Percentiles rank a stretch among this genome's conserved stretches.
These are phyloP conservation scores for Chloroceryle amazona DNA, from an alignment of 2,797 vertebrate species.

Conservation along the genomic window DNA sequence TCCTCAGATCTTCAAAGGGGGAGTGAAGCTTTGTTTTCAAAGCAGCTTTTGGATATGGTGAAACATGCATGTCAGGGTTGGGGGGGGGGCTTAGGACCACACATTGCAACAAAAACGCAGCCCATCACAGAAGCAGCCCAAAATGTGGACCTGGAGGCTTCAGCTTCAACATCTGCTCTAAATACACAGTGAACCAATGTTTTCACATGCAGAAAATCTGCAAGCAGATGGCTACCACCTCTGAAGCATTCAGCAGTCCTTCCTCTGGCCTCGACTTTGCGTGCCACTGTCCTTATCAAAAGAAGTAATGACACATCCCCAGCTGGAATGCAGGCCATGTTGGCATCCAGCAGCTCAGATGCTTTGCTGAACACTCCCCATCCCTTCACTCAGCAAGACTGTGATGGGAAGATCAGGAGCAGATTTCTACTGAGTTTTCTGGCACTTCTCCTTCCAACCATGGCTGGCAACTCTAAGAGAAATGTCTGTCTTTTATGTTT, in stretches of 20 bases:
- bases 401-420: conserved; percentile 31
- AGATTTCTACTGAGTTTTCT: conserved; percentile 27
- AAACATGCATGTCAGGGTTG: neutral
- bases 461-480: neutral
- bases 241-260: neutral
- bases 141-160: neutral
- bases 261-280: neutral
- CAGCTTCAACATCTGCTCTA: neutral
- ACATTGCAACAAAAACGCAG: neutral
- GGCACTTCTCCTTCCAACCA: neutral
- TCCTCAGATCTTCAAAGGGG: neutral
- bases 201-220: neutral
- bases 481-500: conserved; percentile 35
- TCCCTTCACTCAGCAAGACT: neutral
- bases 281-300: neutral
- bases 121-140: fast-evolving
- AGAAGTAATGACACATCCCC: neutral
- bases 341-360: conserved; percentile 27
- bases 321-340: neutral
- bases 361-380: neutral
- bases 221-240: neutral
- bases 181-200: fast-evolving
- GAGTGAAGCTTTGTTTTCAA: neutral
- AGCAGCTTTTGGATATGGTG: neutral
- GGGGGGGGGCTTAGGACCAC: neutral